These are phyloP conservation scores for Belonocnema kinseyi DNA, from an alignment of 1,140 invertebrate species.

Conservation along the genomic window DNA sequence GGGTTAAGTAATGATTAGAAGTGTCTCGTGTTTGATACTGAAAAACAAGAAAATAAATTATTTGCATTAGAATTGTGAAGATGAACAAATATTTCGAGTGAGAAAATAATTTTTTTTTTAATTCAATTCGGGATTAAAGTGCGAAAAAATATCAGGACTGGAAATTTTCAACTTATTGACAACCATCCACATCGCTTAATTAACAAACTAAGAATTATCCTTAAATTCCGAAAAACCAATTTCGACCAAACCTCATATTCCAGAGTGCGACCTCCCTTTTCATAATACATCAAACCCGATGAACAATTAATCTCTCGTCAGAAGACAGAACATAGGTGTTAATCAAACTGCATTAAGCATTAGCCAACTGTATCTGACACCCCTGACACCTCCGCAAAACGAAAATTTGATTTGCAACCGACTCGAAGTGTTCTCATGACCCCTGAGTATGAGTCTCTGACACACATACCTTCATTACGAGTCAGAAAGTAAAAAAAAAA, in stretches of 20 bases:
- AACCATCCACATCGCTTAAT: too few species aligned
- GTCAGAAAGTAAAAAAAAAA: conserved; percentile 19
- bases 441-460: neutral
- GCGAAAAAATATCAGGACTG: too few species aligned
- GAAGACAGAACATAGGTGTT: neutral
- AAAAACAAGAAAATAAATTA: neutral
- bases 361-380: neutral
- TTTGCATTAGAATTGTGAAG: neutral
- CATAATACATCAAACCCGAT: neutral
- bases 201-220: too few species aligned
- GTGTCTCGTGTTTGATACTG: neutral
- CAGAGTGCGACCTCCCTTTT: too few species aligned
- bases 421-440: neutral
- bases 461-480: conserved; percentile 6
- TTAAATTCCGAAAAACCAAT: too few species aligned
- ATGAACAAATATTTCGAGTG: too few species aligned
- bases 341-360: neutral
- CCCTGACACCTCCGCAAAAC: neutral
- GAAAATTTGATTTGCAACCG: conserved; percentile 1
- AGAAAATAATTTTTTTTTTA: too few species aligned
- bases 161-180: too few species aligned
- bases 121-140: too few species aligned
- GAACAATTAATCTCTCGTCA: neutral
- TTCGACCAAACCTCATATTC: too few species aligned
- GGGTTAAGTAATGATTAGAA: too few species aligned